Percentiles rank a stretch among this genome's conserved stretches.
phyloP scores from a whole-genome alignment of 2,113 vertebrate species.

The Zosterops lateralis region DNA sequence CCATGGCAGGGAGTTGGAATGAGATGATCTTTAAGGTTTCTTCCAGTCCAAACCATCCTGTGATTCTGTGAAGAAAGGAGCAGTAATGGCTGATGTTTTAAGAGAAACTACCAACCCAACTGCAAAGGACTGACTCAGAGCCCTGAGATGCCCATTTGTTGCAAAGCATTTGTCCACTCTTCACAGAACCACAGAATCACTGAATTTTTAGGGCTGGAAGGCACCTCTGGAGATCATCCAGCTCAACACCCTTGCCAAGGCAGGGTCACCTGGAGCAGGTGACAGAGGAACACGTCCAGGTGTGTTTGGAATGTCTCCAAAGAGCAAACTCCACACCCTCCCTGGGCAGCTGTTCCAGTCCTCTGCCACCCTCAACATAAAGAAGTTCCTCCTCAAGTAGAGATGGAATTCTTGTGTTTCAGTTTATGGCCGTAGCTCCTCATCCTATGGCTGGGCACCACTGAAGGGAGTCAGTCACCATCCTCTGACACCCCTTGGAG shows the following conservation, averaged over 20 bases:
- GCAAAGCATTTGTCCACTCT: background rate
- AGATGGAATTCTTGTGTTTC: background rate
- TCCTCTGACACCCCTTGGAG: background rate
- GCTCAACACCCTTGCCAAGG: background rate
- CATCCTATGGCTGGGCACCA: background rate
- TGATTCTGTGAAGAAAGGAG: background rate
- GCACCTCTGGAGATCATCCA: background rate
- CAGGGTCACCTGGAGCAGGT: background rate
- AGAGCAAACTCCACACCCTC: background rate
- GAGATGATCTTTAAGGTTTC: too few species aligned
- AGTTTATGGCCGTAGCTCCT: background rate
- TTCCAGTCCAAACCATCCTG: background rate
- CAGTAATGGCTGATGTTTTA: background rate
- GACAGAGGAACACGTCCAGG: fast-evolving
- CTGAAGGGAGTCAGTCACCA: background rate
- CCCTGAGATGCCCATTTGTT: background rate
- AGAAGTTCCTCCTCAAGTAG: background rate
- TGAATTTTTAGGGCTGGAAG: background rate
- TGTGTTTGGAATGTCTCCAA: background rate
- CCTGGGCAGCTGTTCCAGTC: background rate
- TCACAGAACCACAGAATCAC: background rate
- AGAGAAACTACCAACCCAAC: background rate
- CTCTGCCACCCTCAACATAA: background rate
- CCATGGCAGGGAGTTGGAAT: background rate
- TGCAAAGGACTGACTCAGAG: background rate